Conservation (phyloP, 2,113 vertebrate species). For the Eclectus roratus region DNA sequence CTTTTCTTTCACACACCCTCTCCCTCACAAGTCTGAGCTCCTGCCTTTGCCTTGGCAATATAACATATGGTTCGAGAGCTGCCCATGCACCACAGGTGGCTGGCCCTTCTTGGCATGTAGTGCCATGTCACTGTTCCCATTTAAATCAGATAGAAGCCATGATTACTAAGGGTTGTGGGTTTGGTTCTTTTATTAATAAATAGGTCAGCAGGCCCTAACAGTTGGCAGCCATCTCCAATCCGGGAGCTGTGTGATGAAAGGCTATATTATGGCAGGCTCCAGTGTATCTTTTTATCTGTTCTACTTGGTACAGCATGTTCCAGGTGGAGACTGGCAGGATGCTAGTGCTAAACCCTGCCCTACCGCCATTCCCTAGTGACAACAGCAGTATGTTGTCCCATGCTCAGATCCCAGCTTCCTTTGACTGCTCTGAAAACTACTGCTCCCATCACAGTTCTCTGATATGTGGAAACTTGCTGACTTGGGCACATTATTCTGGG, state of each 20-base stretch:
- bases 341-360: slow-evolving; percentile 8
- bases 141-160: background rate
- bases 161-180: background rate
- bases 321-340: slow-evolving; percentile 31
- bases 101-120: background rate
- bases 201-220: slow-evolving; percentile 20
- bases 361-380: background rate
- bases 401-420: background rate
- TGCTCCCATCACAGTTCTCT: background rate
- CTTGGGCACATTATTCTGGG: background rate
- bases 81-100: background rate
- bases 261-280: slow-evolving; percentile 26
- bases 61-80: background rate
- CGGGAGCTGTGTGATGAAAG: slow-evolving; percentile 40
- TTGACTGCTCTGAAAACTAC: background rate
- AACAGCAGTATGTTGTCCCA: background rate
- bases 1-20: background rate
- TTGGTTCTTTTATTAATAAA: slow-evolving; percentile 15
- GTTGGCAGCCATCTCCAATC: background rate
- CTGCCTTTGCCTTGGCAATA: slow-evolving; percentile 8
- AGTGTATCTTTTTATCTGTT: slow-evolving; percentile 49
- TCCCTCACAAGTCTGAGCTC: slow-evolving; percentile 1
- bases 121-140: background rate
- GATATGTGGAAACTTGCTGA: background rate
- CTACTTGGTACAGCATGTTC: slow-evolving; percentile 42